Percentiles rank a stretch among this genome's conserved stretches.
Conservation (phyloP, 64 coral and sea anemone genomes). For the Stichodactyla helianthus region DNA sequence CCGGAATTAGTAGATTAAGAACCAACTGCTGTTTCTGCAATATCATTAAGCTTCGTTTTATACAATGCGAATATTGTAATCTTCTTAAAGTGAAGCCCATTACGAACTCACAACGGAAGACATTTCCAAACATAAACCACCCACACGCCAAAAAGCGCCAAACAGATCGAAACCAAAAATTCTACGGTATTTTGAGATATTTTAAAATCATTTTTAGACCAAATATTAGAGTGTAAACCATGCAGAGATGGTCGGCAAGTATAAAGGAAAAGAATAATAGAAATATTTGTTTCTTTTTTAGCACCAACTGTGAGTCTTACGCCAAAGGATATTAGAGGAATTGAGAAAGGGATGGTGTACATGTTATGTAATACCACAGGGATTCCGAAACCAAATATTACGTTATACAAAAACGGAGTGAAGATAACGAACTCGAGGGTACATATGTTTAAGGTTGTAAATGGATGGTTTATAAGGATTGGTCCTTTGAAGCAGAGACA, state of each 20-base stretch:
- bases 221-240: not conserved
- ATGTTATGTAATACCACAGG: slow-evolving; percentile 64
- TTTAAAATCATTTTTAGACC: not conserved
- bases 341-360: slow-evolving; percentile 25
- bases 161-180: not conserved
- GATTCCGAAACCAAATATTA: slow-evolving; percentile 43
- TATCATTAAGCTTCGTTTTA: not conserved
- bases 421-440: slow-evolving; percentile 13
- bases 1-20: not conserved
- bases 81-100: not conserved
- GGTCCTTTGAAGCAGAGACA: slow-evolving; percentile 15
- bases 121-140: not conserved
- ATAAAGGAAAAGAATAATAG: not conserved
- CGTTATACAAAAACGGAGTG: slow-evolving; percentile 51
- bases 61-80: not conserved
- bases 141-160: not conserved
- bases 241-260: not conserved
- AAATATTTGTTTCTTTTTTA: slow-evolving; percentile 18
- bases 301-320: slow-evolving; percentile 56
- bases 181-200: not conserved
- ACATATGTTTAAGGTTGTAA: not conserved
- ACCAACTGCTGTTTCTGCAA: not conserved
- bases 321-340: slow-evolving; percentile 18
- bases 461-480: slow-evolving; percentile 58
- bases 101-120: not conserved